Conservation (phyloP, 2,113 vertebrate genomes). For the Chrysochloris asiatica region DNA sequence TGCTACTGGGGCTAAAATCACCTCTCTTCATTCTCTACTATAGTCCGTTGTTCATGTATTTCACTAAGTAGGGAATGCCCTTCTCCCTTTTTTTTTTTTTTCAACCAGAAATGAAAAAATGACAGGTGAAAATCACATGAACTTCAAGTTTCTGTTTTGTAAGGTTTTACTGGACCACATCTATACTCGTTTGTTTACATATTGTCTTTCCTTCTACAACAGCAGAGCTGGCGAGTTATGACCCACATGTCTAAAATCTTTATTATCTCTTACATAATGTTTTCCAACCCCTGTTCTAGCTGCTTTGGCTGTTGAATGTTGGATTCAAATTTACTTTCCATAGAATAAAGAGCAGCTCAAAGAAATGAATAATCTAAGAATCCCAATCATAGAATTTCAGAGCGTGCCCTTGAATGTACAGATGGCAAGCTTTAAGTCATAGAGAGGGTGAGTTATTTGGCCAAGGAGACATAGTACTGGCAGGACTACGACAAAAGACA, state of each 20-base stretch:
- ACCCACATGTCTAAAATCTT: no score
- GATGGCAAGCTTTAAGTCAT: not conserved
- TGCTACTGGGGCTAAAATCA: not conserved
- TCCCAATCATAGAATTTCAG: constrained; percentile 40
- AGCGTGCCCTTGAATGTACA: constrained; percentile 8
- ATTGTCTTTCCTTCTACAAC: not conserved
- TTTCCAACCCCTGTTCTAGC: not conserved
- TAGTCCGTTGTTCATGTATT: not conserved
- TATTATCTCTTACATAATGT: not conserved
- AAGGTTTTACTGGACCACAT: not conserved
- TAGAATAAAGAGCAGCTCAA: not conserved
- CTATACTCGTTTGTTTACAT: not conserved
- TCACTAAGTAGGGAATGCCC: not conserved
- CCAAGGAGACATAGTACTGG: not conserved
- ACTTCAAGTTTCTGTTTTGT: constrained; percentile 19
- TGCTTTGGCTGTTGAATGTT: constrained; percentile 33
- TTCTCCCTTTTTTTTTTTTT: not conserved
- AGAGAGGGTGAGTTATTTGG: not conserved
- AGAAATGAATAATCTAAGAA: constrained; percentile 47
- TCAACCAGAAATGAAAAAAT: no score
- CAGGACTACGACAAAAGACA: not conserved
- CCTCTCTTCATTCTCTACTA: not conserved
- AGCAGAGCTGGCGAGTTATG: not conserved
- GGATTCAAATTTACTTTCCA: constrained; percentile 39
- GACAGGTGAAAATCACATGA: not conserved